These are phyloP conservation scores for Gastrophryne carolinensis DNA, from an alignment of 2,797 vertebrate species.

Conservation along the genomic window DNA sequence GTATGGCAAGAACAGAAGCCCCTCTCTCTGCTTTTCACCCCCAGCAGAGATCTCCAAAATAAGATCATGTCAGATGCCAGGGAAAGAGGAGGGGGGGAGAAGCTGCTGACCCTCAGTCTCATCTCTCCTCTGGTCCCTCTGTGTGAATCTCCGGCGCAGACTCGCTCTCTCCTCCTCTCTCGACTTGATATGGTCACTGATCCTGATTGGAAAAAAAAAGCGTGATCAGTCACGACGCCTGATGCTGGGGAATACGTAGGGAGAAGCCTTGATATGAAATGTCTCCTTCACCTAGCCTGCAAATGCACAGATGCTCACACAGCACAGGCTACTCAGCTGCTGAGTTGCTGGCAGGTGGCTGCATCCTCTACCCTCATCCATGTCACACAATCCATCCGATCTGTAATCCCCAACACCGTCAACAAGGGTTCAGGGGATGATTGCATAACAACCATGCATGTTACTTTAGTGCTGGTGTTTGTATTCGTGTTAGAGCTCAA, in stretches of 20 bases:
- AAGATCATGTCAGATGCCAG: slow-evolving; percentile 17
- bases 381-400: no score
- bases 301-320: neutral
- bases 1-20: slow-evolving; percentile 18
- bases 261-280: neutral
- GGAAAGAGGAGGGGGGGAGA: slow-evolving; percentile 22
- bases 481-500: no score
- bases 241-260: neutral
- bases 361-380: neutral
- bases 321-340: neutral
- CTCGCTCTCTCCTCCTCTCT: slow-evolving; percentile 4
- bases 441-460: no score
- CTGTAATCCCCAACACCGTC: no score
- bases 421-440: no score
- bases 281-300: slow-evolving; percentile 5
- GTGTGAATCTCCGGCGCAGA: neutral
- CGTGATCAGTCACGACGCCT: neutral
- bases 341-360: neutral
- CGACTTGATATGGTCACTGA: neutral
- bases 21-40: slow-evolving; percentile 15
- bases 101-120: slow-evolving; percentile 32
- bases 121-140: slow-evolving; percentile 16
- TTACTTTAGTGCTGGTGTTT: no score
- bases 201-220: neutral
- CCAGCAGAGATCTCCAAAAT: slow-evolving; percentile 11